These are phyloP conservation scores for Thecophora atra DNA, from an alignment of 2,888 invertebrate species.

Conservation along the genomic window DNA sequence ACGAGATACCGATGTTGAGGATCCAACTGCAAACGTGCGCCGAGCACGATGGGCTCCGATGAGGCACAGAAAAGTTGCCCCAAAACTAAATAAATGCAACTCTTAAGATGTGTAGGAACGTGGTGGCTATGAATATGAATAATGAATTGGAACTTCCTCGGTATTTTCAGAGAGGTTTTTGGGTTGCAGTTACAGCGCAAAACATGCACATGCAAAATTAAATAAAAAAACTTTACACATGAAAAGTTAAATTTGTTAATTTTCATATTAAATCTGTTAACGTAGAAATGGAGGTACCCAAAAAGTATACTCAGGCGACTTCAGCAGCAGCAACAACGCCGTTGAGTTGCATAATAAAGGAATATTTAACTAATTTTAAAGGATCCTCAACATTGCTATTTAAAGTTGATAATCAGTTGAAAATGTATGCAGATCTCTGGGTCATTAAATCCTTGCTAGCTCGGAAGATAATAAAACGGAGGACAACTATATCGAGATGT, in stretches of 20 bases:
- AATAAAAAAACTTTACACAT: constrained; percentile 18
- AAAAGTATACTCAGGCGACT: background rate
- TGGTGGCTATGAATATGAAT: background rate
- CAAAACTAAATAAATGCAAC: too few species aligned
- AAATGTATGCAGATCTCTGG: background rate
- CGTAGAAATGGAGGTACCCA: constrained; percentile 42
- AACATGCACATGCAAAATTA: constrained; percentile 9
- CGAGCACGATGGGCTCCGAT: too few species aligned
- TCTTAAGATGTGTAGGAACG: background rate
- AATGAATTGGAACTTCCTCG: background rate
- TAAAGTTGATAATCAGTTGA: background rate
- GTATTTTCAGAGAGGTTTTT: background rate
- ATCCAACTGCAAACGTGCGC: too few species aligned
- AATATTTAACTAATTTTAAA: background rate
- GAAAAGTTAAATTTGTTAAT: constrained; percentile 48
- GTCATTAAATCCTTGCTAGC: too few species aligned
- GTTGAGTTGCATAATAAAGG: background rate
- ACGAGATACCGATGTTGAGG: too few species aligned
- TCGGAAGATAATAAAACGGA: too few species aligned
- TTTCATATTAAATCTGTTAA: constrained; percentile 59
- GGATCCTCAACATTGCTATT: background rate
- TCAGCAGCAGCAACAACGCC: background rate
- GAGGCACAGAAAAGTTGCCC: too few species aligned
- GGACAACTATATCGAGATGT: too few species aligned
- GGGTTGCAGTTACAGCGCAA: background rate